These are phyloP conservation scores for Ariopsis seemanni DNA, from an alignment of 2,113 vertebrate species.

Conservation along the genomic window DNA sequence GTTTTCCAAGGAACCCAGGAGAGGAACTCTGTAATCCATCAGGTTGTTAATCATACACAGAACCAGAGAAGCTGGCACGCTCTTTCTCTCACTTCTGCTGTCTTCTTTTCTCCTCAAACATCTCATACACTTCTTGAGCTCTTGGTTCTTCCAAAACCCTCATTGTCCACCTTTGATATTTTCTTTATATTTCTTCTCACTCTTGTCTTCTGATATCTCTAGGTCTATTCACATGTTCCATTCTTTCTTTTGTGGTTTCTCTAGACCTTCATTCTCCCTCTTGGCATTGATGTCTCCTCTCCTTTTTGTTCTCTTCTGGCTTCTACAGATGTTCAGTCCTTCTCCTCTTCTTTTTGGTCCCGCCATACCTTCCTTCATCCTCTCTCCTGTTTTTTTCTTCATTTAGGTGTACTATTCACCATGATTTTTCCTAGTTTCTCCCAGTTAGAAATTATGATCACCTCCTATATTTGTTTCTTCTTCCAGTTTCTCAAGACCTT, in stretches of 20 bases:
- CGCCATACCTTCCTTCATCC: not conserved
- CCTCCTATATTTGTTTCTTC: not conserved
- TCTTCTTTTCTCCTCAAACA: not conserved
- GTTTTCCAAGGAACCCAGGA: slow-evolving; percentile 66
- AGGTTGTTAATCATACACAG: slow-evolving; percentile 68
- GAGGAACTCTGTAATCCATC: slow-evolving; percentile 72
- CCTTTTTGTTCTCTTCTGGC: not conserved
- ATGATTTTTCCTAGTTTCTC: not conserved
- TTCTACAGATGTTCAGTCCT: not conserved
- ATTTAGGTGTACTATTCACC: not conserved
- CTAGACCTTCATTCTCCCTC: not conserved
- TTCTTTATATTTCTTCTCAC: too few species aligned
- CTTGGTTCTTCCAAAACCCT: too few species aligned
- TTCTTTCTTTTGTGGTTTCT: not conserved
- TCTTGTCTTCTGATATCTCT: not conserved
- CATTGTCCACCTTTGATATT: too few species aligned
- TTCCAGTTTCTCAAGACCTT: not conserved
- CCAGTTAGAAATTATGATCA: not conserved
- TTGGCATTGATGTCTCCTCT: not conserved
- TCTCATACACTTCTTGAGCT: not conserved
- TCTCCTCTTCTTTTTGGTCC: not conserved
- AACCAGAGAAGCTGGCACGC: slow-evolving; percentile 58
- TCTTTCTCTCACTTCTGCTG: slow-evolving; percentile 39
- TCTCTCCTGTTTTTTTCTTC: not conserved
- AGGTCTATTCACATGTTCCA: not conserved